phyloP scores from a whole-genome alignment of 2,888 invertebrate genomes.

The Pristionchus mayeri region DNA sequence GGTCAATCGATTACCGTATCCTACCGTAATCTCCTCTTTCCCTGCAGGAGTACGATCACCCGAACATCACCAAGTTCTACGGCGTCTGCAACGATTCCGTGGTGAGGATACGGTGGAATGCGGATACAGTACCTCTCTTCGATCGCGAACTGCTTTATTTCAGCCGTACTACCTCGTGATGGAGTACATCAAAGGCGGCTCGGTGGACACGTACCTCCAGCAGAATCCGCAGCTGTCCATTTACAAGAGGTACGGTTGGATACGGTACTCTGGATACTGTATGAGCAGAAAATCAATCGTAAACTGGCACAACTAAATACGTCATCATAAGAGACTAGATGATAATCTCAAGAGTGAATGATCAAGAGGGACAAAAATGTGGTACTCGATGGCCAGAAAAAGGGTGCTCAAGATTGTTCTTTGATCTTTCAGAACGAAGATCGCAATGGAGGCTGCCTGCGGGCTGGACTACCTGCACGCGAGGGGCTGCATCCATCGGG shows the following conservation, averaged over 20 bases:
- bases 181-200: constrained; percentile 55
- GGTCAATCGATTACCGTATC: constrained; percentile 25
- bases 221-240: constrained; percentile 39
- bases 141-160: not conserved
- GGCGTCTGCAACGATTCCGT: constrained; percentile 57
- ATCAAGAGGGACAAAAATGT: not conserved
- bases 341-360: not conserved
- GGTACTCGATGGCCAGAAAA: not conserved
- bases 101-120: constrained; percentile 21
- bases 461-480: constrained; percentile 58
- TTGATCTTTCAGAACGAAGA: constrained; percentile 49
- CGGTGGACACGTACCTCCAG: constrained; percentile 53
- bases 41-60: constrained; percentile 50
- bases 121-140: not conserved
- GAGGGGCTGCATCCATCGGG: constrained; percentile 53
- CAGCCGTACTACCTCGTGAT: constrained; percentile 59
- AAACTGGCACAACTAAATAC: no score
- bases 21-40: constrained; percentile 22
- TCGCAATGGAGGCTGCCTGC: constrained; percentile 55
- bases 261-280: not conserved
- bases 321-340: no score
- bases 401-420: not conserved
- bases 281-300: no score
- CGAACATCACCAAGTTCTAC: constrained; percentile 54
- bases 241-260: constrained; percentile 31